Percentiles rank a stretch among this genome's conserved stretches.
Evolutionary conservation across 92 coral and sea anemone species (phyloP).

Genomic region (Chrysogorgia sp.): DNA sequence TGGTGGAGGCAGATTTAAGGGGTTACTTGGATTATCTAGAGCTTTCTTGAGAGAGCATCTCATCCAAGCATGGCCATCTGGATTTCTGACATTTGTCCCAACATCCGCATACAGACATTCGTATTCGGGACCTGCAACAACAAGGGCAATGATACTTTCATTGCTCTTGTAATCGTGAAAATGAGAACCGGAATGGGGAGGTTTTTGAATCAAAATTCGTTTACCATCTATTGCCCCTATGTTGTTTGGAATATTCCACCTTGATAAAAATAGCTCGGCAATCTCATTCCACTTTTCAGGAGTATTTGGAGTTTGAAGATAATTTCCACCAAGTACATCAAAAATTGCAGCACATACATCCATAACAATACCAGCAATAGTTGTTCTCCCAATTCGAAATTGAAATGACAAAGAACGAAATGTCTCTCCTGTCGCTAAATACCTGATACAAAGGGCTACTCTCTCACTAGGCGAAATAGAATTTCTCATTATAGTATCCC

Average conservation of each 20-base stretch:
- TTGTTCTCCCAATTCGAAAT: too few species aligned
- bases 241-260: slow-evolving; percentile 65
- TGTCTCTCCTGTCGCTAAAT: too few species aligned
- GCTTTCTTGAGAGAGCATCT: slow-evolving; percentile 56
- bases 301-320: slow-evolving; percentile 54
- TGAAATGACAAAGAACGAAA: too few species aligned
- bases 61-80: slow-evolving; percentile 64
- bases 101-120: slow-evolving; percentile 55
- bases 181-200: slow-evolving; percentile 61
- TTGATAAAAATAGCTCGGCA: slow-evolving; percentile 49
- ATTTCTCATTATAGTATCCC: slow-evolving; percentile 49
- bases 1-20: slow-evolving; percentile 54
- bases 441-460: too few species aligned
- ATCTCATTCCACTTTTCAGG: slow-evolving; percentile 54
- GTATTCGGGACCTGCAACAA: slow-evolving; percentile 56
- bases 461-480: slow-evolving; percentile 32
- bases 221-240: slow-evolving; percentile 63
- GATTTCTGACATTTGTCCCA: slow-evolving; percentile 55
- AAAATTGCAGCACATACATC: too few species aligned
- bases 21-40: slow-evolving; percentile 46
- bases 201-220: slow-evolving; percentile 59
- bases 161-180: slow-evolving; percentile 62
- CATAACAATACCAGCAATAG: too few species aligned
- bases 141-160: slow-evolving; percentile 62
- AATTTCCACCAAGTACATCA: neutral